Conservation (phyloP, 2,797 vertebrate genomes). For the Toxotes lorentzi region DNA sequence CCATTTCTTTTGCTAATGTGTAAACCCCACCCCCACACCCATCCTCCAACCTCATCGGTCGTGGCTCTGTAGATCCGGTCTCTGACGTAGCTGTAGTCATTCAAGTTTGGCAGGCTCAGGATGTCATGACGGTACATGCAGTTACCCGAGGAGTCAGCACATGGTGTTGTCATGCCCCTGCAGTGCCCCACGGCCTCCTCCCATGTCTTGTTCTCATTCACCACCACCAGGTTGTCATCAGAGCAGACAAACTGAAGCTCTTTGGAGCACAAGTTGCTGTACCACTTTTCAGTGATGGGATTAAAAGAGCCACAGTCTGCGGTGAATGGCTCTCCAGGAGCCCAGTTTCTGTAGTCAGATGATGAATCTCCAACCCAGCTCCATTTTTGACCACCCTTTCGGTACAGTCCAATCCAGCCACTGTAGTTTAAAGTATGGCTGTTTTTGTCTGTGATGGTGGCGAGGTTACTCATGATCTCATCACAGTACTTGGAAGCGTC, state of each 20-base stretch:
- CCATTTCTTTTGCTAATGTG: neutral
- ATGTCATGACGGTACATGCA: neutral
- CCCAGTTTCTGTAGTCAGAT: conserved; percentile 36
- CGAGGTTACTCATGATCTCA: rapidly evolving
- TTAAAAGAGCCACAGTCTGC: conserved; percentile 29
- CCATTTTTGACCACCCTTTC: conserved; percentile 21
- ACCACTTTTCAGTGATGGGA: rapidly evolving
- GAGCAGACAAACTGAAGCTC: rapidly evolving
- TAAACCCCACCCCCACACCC: neutral
- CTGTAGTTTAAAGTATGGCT: rapidly evolving
- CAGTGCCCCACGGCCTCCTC: conserved; percentile 58
- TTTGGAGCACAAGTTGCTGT: rapidly evolving
- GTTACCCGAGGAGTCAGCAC: rapidly evolving
- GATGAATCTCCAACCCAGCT: neutral
- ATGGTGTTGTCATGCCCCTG: neutral
- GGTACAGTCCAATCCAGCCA: conserved; percentile 60
- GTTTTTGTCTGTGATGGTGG: neutral
- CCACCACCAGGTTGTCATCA: conserved; percentile 48
- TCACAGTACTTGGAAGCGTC: neutral
- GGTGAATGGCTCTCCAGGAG: neutral
- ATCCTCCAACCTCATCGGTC: conserved; percentile 59
- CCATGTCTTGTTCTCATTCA: conserved; percentile 67
- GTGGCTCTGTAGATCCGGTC: conserved; percentile 33
- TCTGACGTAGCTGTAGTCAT: conserved; percentile 28
- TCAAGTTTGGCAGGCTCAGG: neutral